Evolutionary conservation across 1,140 invertebrate genomes (phyloP).

Genomic region (Venturia canescens): DNA sequence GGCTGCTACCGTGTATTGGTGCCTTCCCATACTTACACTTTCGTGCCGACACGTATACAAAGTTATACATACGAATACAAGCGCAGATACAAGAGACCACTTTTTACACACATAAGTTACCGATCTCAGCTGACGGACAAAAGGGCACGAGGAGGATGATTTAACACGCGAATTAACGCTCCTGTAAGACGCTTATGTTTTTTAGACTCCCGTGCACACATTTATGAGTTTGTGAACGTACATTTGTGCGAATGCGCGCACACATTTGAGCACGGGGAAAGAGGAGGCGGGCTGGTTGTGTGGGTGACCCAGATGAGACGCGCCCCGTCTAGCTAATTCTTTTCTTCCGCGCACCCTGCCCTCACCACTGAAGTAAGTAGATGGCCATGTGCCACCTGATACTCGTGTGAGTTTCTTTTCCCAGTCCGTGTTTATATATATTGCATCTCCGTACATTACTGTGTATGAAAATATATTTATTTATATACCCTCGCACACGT

Average conservation of each 20-base stretch:
- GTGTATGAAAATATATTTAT: background rate
- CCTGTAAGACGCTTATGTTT: background rate
- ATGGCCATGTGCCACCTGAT: conserved; percentile 70
- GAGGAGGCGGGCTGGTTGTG: conserved; percentile 56
- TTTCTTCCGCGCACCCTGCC: conserved; percentile 68
- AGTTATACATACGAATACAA: no score
- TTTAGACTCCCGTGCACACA: background rate
- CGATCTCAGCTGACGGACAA: background rate
- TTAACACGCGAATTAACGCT: background rate
- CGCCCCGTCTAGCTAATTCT: conserved; percentile 76
- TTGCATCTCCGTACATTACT: conserved; percentile 48
- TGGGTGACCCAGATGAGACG: conserved; percentile 76
- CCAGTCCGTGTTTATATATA: conserved; percentile 46
- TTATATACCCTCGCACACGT: background rate
- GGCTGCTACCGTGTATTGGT: conserved; percentile 67
- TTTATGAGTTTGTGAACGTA: background rate
- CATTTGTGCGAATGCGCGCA: background rate
- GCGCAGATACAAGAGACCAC: background rate
- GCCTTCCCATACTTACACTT: conserved; percentile 18
- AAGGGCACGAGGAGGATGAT: background rate
- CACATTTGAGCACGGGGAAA: background rate
- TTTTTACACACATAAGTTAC: background rate
- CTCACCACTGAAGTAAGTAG: conserved; percentile 76
- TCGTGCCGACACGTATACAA: background rate
- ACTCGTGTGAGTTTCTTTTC: conserved; percentile 37